phyloP scores from a whole-genome alignment of 2,888 invertebrate genomes.

The Sthenelais limicola region DNA sequence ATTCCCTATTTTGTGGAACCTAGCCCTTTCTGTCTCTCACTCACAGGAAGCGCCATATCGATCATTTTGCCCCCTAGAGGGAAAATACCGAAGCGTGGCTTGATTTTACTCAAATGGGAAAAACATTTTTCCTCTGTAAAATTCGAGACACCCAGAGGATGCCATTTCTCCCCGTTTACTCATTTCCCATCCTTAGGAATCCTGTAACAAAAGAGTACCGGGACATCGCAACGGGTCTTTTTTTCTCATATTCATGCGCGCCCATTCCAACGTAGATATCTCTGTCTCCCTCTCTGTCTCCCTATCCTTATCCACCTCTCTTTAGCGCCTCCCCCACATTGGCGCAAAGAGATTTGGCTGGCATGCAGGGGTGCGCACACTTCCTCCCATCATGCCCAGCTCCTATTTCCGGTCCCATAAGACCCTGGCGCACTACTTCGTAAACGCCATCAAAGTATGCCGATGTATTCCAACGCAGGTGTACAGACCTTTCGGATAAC shows the following conservation, averaged over 20 bases:
- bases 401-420: conserved; percentile 27
- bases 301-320: neutral
- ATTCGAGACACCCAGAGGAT: conserved; percentile 35
- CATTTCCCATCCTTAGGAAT: conserved; percentile 13
- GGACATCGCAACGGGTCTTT: conserved; percentile 9
- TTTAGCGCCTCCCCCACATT: neutral
- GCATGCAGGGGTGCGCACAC: conserved; percentile 21
- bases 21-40: too few relatives aligned
- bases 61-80: too few relatives aligned
- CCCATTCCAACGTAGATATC: neutral
- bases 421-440: conserved; percentile 21
- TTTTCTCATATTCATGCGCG: too few relatives aligned
- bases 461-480: conserved; percentile 32
- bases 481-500: too few relatives aligned
- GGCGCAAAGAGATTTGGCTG: neutral
- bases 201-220: conserved; percentile 32
- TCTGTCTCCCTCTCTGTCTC: neutral
- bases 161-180: conserved; percentile 24
- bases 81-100: too few relatives aligned
- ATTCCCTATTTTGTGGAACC: too few relatives aligned
- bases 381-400: conserved; percentile 25
- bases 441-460: conserved; percentile 19
- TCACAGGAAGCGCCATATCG: too few relatives aligned
- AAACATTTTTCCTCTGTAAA: too few relatives aligned
- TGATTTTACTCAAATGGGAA: too few relatives aligned